Evolutionary conservation across 2,888 invertebrate species (phyloP), one percentile per base, ranked within the genome.

Genomic region (Acleris cristana): DNA sequence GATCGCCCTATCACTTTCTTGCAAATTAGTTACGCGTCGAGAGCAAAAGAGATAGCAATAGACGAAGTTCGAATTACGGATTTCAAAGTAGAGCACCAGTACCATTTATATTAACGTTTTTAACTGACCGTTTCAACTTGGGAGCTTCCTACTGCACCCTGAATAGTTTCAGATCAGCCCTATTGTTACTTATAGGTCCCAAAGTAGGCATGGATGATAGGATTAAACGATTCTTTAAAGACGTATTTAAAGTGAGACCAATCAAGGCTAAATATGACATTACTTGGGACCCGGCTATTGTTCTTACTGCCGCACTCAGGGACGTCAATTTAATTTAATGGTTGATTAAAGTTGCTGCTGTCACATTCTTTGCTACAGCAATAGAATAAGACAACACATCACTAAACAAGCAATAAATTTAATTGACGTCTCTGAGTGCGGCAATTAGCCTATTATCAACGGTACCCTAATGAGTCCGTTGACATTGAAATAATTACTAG

Each of bases 361-460:
- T n/a, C n/a, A n/a, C n/a, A n/a, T n/a, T n/a, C n/a, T n/a, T n/a
- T n/a, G n/a, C n/a, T n/a, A n/a, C n/a, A n/a, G n/a, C n/a, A n/a
- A n/a, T n/a, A n/a, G n/a, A n/a, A n/a, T n/a, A n/a, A n/a, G n/a
- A n/a, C n/a, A n/a, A n/a, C n/a, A n/a, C n/a, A n/a, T n/a, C n/a
- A n/a, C n/a, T n/a, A n/a, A n/a, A n/a, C n/a, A n/a, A n/a, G n/a
- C n/a, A n/a, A n/a, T n/a, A n/a, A n/a, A n/a, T n/a, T n/a, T n/a
- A n/a, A n/a, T n/a, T n/a, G n/a, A n/a, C n/a, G n/a, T n/a, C n/a
- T n/a, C n/a, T n/a, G n/a, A n/a, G n/a, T n/a, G n/a, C n/a, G n/a
- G n/a, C n/a, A n/a, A n/a, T n/a, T 48, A 48, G 16, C n/a, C 48
- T 49, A 19, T 49, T 49, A 49, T 19, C 49, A 18, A 49, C 49